Evolutionary conservation across 2,888 invertebrate genomes (phyloP).

Genomic region (Drosophila suboccidentalis): DNA sequence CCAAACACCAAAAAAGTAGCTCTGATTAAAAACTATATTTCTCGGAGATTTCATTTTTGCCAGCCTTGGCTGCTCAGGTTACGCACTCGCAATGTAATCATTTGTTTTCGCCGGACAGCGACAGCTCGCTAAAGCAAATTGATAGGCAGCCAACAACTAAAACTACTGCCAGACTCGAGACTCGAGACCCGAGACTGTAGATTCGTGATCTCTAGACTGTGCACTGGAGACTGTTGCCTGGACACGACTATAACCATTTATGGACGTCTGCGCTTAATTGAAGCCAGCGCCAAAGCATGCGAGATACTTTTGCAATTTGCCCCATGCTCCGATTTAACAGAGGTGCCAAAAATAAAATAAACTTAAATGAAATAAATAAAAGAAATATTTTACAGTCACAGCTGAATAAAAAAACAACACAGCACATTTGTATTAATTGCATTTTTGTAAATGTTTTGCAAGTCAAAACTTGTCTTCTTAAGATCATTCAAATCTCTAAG

Average conservation of each 20-base stretch:
- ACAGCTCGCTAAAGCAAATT: constrained; percentile 67
- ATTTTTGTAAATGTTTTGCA: constrained; percentile 52
- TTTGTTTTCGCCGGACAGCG: constrained; percentile 74
- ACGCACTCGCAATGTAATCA: constrained; percentile 77
- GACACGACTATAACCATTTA: constrained; percentile 64
- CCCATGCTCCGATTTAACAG: constrained; percentile 35
- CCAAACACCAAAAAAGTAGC: constrained; percentile 39
- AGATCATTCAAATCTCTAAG: not conserved
- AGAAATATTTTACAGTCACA: constrained; percentile 31
- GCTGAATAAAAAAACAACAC: constrained; percentile 50
- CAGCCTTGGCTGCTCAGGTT: constrained; percentile 73
- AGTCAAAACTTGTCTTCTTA: not conserved
- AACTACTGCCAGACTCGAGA: constrained; percentile 31
- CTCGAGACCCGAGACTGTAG: constrained; percentile 12
- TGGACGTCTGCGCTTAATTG: constrained; percentile 78
- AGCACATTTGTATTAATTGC: constrained; percentile 57
- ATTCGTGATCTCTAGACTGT: constrained; percentile 5
- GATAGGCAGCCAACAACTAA: constrained; percentile 74
- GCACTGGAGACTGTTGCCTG: constrained; percentile 34
- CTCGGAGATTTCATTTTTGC: constrained; percentile 29
- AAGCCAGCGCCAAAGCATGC: constrained; percentile 61
- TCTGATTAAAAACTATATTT: constrained; percentile 68
- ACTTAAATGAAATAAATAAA: constrained; percentile 25
- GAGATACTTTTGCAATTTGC: constrained; percentile 71
- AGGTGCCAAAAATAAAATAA: constrained; percentile 61